Conservation (phyloP, 2,888 invertebrate genomes). For the Perizoma affinitatum region DNA sequence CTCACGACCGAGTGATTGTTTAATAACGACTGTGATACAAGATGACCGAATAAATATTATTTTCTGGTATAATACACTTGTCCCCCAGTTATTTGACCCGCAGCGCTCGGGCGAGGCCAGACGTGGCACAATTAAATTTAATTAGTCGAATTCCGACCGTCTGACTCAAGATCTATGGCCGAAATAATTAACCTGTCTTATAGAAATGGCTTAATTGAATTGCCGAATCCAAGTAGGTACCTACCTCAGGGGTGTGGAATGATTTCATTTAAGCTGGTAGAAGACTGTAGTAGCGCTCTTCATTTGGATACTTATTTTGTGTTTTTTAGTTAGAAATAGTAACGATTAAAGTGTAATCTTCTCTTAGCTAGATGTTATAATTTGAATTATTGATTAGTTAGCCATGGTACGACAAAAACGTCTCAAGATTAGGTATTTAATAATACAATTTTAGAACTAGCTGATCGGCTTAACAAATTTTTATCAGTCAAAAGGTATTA, state of each 20-base stretch:
- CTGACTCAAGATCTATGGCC: conserved; percentile 25
- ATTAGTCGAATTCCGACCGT: conserved; percentile 36
- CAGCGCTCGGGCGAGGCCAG: conserved; percentile 18
- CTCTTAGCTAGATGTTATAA: too few relatives aligned
- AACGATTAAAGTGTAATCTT: too few relatives aligned
- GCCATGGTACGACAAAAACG: too few relatives aligned
- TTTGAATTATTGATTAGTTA: too few relatives aligned
- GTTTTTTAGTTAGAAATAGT: too few relatives aligned
- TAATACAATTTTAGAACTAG: too few relatives aligned
- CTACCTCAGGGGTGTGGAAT: conserved; percentile 23
- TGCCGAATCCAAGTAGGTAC: conserved; percentile 29
- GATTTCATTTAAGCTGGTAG: conserved; percentile 26
- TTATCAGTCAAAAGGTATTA: too few relatives aligned
- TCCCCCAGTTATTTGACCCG: conserved; percentile 12
- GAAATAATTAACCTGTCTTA: conserved; percentile 40
- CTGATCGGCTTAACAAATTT: too few relatives aligned
- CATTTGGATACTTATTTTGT: conserved; percentile 7
- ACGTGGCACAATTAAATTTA: conserved; percentile 38
- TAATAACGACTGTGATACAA: too few relatives aligned
- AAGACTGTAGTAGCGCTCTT: conserved; percentile 5
- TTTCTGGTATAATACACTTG: conserved; percentile 7
- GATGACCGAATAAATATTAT: conserved; percentile 1
- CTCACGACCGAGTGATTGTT: too few relatives aligned
- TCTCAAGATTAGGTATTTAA: too few relatives aligned
- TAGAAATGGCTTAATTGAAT: conserved; percentile 36